phyloP scores from a whole-genome alignment of 1,140 invertebrate genomes.

The Drosophila baimaii region DNA sequence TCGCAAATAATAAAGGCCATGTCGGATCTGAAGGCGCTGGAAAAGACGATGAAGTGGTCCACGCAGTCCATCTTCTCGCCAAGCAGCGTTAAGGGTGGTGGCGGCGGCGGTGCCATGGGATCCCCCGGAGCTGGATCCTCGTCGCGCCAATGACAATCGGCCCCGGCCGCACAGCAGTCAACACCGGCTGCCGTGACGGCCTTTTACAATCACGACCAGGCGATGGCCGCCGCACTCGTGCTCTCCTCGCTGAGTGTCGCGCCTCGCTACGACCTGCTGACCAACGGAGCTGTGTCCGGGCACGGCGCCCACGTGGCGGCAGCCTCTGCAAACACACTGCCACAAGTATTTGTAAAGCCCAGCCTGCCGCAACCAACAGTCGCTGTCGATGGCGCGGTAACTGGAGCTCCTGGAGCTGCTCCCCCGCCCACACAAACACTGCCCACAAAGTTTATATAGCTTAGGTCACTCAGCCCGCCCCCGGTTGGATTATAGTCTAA shows the following conservation, averaged over 20 bases:
- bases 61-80: conserved; percentile 18
- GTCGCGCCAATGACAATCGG: conserved; percentile 73
- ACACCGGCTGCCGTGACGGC: conserved; percentile 68
- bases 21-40: conserved; percentile 51
- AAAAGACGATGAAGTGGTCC: conserved; percentile 60
- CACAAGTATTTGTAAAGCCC: conserved; percentile 82
- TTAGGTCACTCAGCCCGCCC: conserved; percentile 12
- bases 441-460: conserved; percentile 71
- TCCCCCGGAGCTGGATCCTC: conserved; percentile 29
- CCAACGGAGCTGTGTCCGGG: conserved; percentile 34
- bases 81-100: conserved; percentile 25
- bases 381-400: conserved; percentile 24
- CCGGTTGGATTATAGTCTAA: conserved; percentile 36
- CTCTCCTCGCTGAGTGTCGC: conserved; percentile 73
- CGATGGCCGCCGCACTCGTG: conserved; percentile 74
- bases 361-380: conserved; percentile 54
- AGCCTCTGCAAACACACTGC: conserved; percentile 65
- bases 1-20: conserved; percentile 58
- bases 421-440: conserved; percentile 51
- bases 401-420: conserved; percentile 29
- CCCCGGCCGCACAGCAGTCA: conserved; percentile 61
- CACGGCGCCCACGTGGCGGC: conserved; percentile 23
- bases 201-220: conserved; percentile 78
- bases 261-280: conserved; percentile 61
- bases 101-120: conserved; percentile 17